phyloP scores from a whole-genome alignment of 2,797 vertebrate species.

The Presbytis comata region DNA sequence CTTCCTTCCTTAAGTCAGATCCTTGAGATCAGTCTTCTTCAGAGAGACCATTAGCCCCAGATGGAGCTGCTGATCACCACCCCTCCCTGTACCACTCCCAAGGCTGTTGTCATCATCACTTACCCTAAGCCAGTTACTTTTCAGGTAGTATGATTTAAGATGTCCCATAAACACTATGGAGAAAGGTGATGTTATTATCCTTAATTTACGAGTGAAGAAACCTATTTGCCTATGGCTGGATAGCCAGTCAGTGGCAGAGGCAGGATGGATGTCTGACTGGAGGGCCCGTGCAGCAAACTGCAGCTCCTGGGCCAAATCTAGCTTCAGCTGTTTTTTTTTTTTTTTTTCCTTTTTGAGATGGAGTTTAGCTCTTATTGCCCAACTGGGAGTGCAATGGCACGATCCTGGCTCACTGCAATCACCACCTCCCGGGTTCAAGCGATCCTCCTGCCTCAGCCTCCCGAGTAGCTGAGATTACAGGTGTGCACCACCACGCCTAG shows the following conservation, averaged over 20 bases:
- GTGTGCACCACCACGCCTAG: neutral
- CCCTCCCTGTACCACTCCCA: neutral
- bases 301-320: neutral
- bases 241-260: neutral
- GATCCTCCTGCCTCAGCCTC: neutral
- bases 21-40: neutral
- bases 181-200: neutral
- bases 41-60: neutral
- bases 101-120: neutral
- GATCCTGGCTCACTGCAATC: neutral
- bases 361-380: neutral
- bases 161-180: neutral
- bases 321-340: neutral
- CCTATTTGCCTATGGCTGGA: neutral
- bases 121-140: neutral
- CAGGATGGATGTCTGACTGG: neutral
- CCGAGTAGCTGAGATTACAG: neutral
- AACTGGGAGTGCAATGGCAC: neutral
- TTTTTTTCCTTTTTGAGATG: neutral
- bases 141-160: neutral
- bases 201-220: neutral
- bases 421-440: neutral
- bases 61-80: neutral
- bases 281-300: neutral
- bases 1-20: neutral